Evolutionary conservation across 2,113 vertebrate genomes (phyloP).

Genomic region (Bubo blakistoni): DNA sequence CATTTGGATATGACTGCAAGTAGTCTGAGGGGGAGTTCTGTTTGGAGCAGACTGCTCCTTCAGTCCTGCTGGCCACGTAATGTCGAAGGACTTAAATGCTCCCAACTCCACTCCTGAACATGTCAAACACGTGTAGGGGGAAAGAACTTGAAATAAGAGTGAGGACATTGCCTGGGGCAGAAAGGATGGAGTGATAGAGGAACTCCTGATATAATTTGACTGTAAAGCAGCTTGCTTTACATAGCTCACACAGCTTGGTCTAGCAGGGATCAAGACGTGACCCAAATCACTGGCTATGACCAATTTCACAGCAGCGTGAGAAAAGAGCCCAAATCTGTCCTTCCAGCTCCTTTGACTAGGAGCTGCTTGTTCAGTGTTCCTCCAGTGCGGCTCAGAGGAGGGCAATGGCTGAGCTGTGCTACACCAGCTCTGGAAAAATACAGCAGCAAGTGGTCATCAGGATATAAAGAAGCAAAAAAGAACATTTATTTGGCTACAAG

Average conservation of each 20-base stretch:
- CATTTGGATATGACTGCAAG: constrained; percentile 23
- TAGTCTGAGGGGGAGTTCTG: not conserved
- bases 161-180: not conserved
- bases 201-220: not conserved
- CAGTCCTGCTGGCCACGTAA: not conserved
- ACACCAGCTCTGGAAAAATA: not conserved
- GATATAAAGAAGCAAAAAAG: not conserved
- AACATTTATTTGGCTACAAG: not conserved
- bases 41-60: not conserved
- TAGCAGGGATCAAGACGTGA: not conserved
- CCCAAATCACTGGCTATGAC: not conserved
- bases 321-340: not conserved
- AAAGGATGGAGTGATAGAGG: not conserved
- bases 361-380: not conserved
- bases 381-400: fast-evolving
- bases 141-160: not conserved
- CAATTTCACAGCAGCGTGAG: not conserved
- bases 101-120: not conserved
- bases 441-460: not conserved
- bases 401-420: not conserved
- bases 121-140: not conserved
- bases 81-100: not conserved
- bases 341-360: not conserved
- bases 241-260: not conserved
- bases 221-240: not conserved